Evolutionary conservation across 2,888 invertebrate species (phyloP).

Genomic region (Cephus spinipes): DNA sequence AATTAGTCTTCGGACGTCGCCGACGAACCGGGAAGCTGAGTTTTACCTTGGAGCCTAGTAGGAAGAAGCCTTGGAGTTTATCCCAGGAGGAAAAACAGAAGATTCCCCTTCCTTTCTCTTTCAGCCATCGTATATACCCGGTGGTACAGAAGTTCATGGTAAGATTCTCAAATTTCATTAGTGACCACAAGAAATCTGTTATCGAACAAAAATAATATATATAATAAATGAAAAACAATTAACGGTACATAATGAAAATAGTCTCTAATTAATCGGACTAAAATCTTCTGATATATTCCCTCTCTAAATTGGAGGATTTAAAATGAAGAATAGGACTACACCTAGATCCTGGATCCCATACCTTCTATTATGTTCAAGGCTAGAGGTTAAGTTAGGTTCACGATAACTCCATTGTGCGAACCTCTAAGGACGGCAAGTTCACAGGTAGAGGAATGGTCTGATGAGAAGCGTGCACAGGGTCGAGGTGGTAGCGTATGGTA

Average conservation of each 20-base stretch:
- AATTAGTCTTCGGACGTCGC: not conserved
- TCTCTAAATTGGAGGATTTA: not conserved
- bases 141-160: not conserved
- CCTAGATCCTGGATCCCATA: not conserved
- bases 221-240: not conserved
- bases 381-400: not conserved
- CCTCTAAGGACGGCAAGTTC: not conserved
- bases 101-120: not conserved
- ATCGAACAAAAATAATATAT: not conserved
- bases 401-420: not conserved
- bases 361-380: not conserved
- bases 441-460: constrained; percentile 7
- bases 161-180: not conserved
- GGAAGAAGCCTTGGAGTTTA: not conserved
- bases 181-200: not conserved
- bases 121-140: not conserved
- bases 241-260: not conserved
- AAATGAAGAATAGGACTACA: not conserved
- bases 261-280: not conserved
- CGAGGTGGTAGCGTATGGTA: constrained; percentile 44
- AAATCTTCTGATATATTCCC: not conserved
- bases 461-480: constrained; percentile 1
- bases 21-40: not conserved
- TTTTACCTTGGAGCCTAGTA: not conserved
- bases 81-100: not conserved